Evolutionary conservation across 2,888 invertebrate species (phyloP), one percentile per base, ranked within the genome.

Genomic region (Acanthosoma haemorrhoidale): DNA sequence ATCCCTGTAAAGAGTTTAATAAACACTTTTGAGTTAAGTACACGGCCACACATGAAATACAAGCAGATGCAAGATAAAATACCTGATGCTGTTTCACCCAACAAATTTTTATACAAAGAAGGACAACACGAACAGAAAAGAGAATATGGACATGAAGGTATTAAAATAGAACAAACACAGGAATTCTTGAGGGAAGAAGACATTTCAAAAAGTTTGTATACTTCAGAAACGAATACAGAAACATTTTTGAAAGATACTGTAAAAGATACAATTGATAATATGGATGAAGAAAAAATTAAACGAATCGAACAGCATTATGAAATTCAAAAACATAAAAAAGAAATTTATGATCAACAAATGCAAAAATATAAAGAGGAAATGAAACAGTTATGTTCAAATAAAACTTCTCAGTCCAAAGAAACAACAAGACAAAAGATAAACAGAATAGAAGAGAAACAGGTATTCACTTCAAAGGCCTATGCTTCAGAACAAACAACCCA

Each of bases 11-110:
- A 80, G 71, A 80, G 80, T 60, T 77, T 88, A 34, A 87, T 88
- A 61, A 82, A 83, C 72, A 84, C 83, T 74, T 88, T 87, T 75
- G 87, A 88, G 76, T 83, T 86, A 75, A 85, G 84, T n/a, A 81
- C 82, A n/a, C 79, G 83, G 77, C 84, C 85, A 1, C 77, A 81
- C 4, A 79, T 85, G 77, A 82, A 83, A 69, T 83, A 83, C 75
- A 84, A 85, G n/a, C 72, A 72, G 34, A 60, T 72, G 21, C 69
- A 71, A 16, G 70, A 70, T 13, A 58, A 39, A 31, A 68, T 68
- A 18, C 68, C 68, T 9, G 31, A 32, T 36, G 51, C 64, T 9
- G 34, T 60, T 21, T 69, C 69, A 16, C 69, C 69, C 13, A 41
- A 41, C 31, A 59, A 59, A 41, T 41, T 59, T 13, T 16, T 32